phyloP scores from a whole-genome alignment of 2,888 invertebrate species.

The Sarcophaga rosellei region DNA sequence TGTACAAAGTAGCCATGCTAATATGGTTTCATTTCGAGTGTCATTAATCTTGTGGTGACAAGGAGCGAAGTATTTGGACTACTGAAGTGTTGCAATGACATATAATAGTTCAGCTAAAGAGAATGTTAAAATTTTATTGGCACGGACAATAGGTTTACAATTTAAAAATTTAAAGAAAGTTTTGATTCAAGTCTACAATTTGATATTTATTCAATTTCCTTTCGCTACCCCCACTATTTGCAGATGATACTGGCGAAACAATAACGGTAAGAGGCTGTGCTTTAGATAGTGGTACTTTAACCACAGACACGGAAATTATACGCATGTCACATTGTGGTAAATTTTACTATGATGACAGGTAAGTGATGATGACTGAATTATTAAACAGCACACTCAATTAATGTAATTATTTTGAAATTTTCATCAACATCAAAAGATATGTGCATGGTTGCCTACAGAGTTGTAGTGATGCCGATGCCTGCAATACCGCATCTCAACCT shows the following conservation, averaged over 20 bases:
- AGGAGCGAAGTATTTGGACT: background rate
- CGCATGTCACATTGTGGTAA: slow-evolving; percentile 98
- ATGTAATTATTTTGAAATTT: background rate
- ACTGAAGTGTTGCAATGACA: background rate
- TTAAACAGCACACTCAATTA: background rate
- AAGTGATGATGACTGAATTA: slow-evolving; percentile 70
- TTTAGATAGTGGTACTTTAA: slow-evolving; percentile 96
- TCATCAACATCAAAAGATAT: slow-evolving; percentile 83
- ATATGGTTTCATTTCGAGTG: background rate
- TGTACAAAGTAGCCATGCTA: background rate
- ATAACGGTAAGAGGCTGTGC: slow-evolving; percentile 97
- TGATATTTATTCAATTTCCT: background rate
- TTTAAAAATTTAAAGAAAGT: too few relatives aligned
- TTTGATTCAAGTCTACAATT: too few relatives aligned
- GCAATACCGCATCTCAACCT: slow-evolving; percentile 83
- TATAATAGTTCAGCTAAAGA: background rate
- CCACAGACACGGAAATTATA: slow-evolving; percentile 97
- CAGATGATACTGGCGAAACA: slow-evolving; percentile 90
- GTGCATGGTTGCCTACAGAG: slow-evolving; percentile 97
- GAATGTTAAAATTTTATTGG: background rate
- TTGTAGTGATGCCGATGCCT: slow-evolving; percentile 95
- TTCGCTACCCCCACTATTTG: slow-evolving; percentile 7
- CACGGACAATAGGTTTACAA: too few relatives aligned
- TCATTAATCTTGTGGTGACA: background rate
- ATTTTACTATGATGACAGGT: slow-evolving; percentile 94